Evolutionary conservation across 2,888 invertebrate genomes (phyloP), one percentile per base, ranked within the genome.

Genomic region (Lamproptera curius): DNA sequence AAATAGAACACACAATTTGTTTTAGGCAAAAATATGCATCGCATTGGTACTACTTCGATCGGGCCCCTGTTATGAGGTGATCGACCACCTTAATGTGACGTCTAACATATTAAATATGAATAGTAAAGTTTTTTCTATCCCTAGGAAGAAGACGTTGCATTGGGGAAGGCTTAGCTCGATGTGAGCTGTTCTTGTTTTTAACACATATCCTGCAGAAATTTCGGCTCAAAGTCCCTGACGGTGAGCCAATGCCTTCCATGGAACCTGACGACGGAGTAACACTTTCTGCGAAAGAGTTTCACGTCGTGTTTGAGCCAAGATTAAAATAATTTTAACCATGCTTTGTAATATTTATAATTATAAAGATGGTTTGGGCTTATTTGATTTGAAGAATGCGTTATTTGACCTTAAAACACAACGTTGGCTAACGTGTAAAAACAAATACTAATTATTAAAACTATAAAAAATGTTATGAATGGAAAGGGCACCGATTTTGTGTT

Each of bases 91-190:
- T 23, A 6, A 23, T 4, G 8, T 6, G 8, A 23, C 23, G 23
- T 23, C 23, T 23, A 6, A 23, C 4, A 6, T 23, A 23, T 23
- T 8, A 6, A 23, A 23, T 23, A 23, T 23, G 4, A 23, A 6
- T 6, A 23, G 4, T 23, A 23, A 23, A 23, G 23, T 6, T 23
- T 4, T 8, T 8, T 23, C 4, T 23, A 23, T 6, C n/a, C 6
- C n/a, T 88, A 73, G 95, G 95, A 6, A 92, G 90, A 65, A 92
- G 93, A 67, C 91, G 95, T 48, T 95, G 95, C 65, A 91, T 95
- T 82, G 95, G 95, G 4, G 95, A 95, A 76, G 89, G 91, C 0
- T 73, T 95, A 54, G 90, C 89, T 0, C 90, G 91, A 51, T 92
- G 93, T 35, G 95, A 94, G 66, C 76, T 95, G 38, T 95, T 95